phyloP scores from a whole-genome alignment of 1,140 invertebrate genomes.

The Drosophila nikananu region DNA sequence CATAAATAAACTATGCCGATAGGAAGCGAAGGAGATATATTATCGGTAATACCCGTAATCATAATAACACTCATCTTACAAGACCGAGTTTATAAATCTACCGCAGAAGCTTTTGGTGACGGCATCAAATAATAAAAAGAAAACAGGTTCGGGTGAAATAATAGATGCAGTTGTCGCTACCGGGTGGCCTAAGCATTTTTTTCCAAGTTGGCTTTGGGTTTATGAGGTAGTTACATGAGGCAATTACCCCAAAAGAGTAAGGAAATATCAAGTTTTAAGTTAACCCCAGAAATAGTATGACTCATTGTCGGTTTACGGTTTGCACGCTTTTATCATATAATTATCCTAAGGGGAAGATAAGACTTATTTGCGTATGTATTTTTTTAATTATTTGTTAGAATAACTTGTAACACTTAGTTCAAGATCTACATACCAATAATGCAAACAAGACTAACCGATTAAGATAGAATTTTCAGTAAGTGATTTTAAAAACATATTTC shows the following conservation, averaged over 20 bases:
- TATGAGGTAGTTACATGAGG: constrained; percentile 5
- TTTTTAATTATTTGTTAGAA: background rate
- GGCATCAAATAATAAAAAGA: background rate
- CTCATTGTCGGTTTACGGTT: background rate
- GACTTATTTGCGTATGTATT: background rate
- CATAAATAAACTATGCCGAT: constrained; percentile 25
- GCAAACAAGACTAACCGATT: background rate
- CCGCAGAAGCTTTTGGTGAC: background rate
- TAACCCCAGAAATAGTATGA: background rate
- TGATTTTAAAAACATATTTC: too few relatives aligned
- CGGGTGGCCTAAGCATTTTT: constrained; percentile 1
- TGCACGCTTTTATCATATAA: too few relatives aligned
- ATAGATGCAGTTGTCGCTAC: constrained; percentile 4
- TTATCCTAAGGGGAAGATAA: background rate
- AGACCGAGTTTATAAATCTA: constrained; percentile 1
- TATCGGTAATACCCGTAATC: constrained; percentile 10
- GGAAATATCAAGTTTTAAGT: background rate
- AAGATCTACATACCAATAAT: too few relatives aligned
- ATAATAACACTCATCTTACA: constrained; percentile 17
- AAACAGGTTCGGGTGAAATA: background rate
- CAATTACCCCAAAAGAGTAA: background rate
- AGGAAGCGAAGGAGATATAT: constrained; percentile 3
- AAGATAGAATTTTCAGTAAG: background rate
- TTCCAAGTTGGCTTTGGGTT: background rate
- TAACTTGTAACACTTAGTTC: too few relatives aligned